These are phyloP conservation scores for Rhagoletis zephyria DNA, from an alignment of 1,140 invertebrate species.

Conservation along the genomic window DNA sequence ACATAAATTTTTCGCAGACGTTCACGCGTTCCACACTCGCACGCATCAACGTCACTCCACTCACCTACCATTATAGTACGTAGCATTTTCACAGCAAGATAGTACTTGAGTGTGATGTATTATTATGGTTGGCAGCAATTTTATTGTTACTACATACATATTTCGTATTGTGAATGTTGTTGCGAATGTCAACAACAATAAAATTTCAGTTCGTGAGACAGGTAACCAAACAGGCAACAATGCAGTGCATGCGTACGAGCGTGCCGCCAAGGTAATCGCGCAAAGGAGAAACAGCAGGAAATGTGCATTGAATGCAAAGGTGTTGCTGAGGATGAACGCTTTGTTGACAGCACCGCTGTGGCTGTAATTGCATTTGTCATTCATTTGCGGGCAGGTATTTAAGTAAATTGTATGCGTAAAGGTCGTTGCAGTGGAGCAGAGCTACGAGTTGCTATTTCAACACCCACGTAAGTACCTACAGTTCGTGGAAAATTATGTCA, in stretches of 20 bases:
- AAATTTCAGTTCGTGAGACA: background rate
- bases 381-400: conserved; percentile 11
- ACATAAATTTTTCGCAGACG: background rate
- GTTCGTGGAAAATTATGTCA: conserved; percentile 11
- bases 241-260: background rate
- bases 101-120: background rate
- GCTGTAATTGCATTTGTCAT: conserved; percentile 42
- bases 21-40: background rate
- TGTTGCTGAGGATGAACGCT: background rate
- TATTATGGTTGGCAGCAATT: background rate
- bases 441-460: background rate
- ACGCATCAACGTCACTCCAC: background rate
- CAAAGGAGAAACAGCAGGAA: background rate
- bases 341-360: background rate
- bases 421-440: background rate
- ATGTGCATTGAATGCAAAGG: background rate
- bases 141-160: background rate
- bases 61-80: background rate
- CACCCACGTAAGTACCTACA: background rate
- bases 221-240: conserved; percentile 6
- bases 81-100: background rate
- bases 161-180: conserved; percentile 7
- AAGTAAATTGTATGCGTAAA: background rate
- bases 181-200: background rate
- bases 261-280: background rate